Base-by-base conservation (phyloP, 2,797 vertebrate species). In the Spondyliosoma cantharus region DNA sequence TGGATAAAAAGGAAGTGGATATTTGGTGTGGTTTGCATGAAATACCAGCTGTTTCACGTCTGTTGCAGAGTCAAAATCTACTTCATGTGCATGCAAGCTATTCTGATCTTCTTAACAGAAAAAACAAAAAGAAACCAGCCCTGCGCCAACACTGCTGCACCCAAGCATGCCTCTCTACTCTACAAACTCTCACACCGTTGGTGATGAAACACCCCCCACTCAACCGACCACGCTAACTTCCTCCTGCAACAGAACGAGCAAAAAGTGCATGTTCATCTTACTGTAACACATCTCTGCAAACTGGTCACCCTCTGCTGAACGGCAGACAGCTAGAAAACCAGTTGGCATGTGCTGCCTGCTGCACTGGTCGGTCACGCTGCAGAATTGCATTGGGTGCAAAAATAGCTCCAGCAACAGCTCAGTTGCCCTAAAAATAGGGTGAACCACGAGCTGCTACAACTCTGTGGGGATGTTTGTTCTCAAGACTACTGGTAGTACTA, bases 361-460 rank as follows among this genome's bases (percentile, higher is more conserved):
- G 77, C 81, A 77, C 58, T 3, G 42, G 84, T 82, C 74, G 42
- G 84, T 82, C 74, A 71, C 20, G 4, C 87, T 86, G 88, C 76
- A 89, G 80, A 86, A 71, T 50, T 91, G 86, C 88, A 87, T 22
- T 14, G 66, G 74, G 73, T 74, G 81, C 84, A 85, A 90, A 94
- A 91, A 93, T 90, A 93, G 89, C 74, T 81, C 62, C 20, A 74
- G 83, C 83, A 88, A 81, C 87, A 91, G 89, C 86, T 84, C 81
- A 65, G 82, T 70, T 69, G 22, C 64, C 74, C 90, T 92, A 91
- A 90, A 93, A 90, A 94, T 93, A 94, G 91, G 52, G 13, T 67
- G 71, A 79, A 84, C 68, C 70, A 60, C 67, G 81, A 70, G 69
- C 43, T 45, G 37, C 2, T 50, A 78, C 71, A 84, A 75, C 43